Conservation (phyloP, 2,888 invertebrate genomes). For the Pseudanteris insignis region DNA sequence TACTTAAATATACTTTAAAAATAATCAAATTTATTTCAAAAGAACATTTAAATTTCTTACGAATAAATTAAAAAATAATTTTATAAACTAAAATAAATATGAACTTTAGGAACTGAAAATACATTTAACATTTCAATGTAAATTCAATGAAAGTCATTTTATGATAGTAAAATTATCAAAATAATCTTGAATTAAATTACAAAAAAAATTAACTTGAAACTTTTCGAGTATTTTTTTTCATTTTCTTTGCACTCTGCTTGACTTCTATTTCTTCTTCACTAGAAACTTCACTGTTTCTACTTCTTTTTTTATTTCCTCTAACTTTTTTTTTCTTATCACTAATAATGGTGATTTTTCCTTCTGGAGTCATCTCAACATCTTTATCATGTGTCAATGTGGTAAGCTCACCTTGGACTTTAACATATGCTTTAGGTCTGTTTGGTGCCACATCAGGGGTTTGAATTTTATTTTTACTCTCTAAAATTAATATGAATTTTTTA, state of each 20-base stretch:
- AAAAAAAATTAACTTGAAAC: too few relatives aligned
- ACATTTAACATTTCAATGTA: too few relatives aligned
- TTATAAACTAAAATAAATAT: too few relatives aligned
- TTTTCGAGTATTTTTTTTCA: slow-evolving; percentile 8
- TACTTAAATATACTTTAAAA: too few relatives aligned
- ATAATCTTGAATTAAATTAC: too few relatives aligned
- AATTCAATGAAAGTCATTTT: too few relatives aligned
- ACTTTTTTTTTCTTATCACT: slow-evolving; percentile 7
- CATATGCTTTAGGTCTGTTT: slow-evolving; percentile 69
- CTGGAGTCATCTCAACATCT: slow-evolving; percentile 70
- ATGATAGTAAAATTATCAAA: too few relatives aligned
- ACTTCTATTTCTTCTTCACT: not conserved
- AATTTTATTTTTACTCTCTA: slow-evolving; percentile 71
- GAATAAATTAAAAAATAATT: too few relatives aligned
- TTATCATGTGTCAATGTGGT: slow-evolving; percentile 69
- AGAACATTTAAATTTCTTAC: too few relatives aligned
- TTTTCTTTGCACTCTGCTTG: slow-evolving; percentile 4
- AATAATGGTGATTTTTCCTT: slow-evolving; percentile 68
- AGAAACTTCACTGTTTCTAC: not conserved
- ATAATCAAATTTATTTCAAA: too few relatives aligned
- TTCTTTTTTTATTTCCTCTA: not conserved
- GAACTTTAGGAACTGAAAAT: too few relatives aligned
- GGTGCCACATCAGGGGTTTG: slow-evolving; percentile 67
- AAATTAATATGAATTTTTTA: slow-evolving; percentile 42
- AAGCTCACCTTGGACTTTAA: slow-evolving; percentile 71